Evolutionary conservation across 2,113 vertebrate species (phyloP), one percentile per base, ranked within the genome.

Genomic region (Gasterosteus aculeatus): DNA sequence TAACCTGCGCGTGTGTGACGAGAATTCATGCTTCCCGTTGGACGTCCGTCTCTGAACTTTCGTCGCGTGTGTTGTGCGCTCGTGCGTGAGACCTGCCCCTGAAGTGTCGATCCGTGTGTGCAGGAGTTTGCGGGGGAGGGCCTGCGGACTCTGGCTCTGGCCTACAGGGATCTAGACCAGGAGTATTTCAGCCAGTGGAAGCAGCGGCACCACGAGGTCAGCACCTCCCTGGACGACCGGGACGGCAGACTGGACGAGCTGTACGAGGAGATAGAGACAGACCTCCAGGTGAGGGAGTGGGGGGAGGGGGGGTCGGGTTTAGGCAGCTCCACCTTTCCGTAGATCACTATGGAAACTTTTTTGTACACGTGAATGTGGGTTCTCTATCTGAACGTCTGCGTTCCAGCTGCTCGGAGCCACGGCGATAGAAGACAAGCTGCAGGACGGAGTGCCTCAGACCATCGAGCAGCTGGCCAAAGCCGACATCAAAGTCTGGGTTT

Each of bases 101-200:
- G 10, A n/a, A 33, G 22, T 3, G 0, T 75, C 65, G 38, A 39
- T 42, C 64, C 66, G n/a, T 74, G 22, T 75, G 31, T 79, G 0
- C 91, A 99, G 98, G 96, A 97, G 72, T 99, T 97, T 95, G 97
- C 98, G 10, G 94, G 93, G 5, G 96, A 98, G 31, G 98, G 97
- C 31, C 89, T 99, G 73, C 94, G 96, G 62, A 99, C 98, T 0
- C 94, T 99, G 0, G 95, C 94, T 9, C 90, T 99, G 63, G 97
- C 98, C 72, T 97, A 96, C 72, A 96, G 95, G 77, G 94, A 96
- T 77, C 16, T 99, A 87, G 95, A 97, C 0, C 87, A 94, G 72
- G 81, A 85, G 0, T 96, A 95, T 87, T 98, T 96, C 78, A 67
- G 61, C 39, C 72, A 88, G 10, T 99, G 97, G 98, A 93, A 80